Evolutionary conservation across 2,888 invertebrate genomes (phyloP).

Genomic region (Chydorus sphaericus): DNA sequence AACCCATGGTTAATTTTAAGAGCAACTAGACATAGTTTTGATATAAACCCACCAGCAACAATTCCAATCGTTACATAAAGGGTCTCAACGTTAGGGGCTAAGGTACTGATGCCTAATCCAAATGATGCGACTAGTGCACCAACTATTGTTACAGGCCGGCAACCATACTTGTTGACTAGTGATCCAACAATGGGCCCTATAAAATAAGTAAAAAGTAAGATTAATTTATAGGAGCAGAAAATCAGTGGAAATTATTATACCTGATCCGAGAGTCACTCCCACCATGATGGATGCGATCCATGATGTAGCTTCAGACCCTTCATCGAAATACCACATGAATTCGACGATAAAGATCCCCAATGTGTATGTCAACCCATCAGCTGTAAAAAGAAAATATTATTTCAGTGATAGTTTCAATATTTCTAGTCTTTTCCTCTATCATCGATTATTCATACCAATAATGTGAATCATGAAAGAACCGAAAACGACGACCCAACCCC

Average conservation of each 20-base stretch:
- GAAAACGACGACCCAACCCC: slow-evolving; percentile 90
- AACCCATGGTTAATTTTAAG: neutral
- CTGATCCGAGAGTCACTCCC: slow-evolving; percentile 86
- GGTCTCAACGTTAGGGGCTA: slow-evolving; percentile 64
- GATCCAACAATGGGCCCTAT: slow-evolving; percentile 89
- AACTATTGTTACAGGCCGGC: slow-evolving; percentile 73
- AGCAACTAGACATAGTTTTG: slow-evolving; percentile 7
- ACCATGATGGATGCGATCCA: slow-evolving; percentile 90
- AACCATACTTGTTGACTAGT: slow-evolving; percentile 89
- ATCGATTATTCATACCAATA: slow-evolving; percentile 44
- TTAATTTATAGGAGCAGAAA: neutral
- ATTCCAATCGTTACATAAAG: slow-evolving; percentile 87
- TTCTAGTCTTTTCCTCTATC: neutral
- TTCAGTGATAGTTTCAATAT: neutral
- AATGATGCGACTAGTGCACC: slow-evolving; percentile 64
- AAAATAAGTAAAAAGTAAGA: slow-evolving; percentile 23
- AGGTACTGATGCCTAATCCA: slow-evolving; percentile 65
- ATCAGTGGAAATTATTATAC: slow-evolving; percentile 39
- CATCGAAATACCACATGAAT: slow-evolving; percentile 67
- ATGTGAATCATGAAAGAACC: slow-evolving; percentile 94
- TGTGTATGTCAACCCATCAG: slow-evolving; percentile 95
- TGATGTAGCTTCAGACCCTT: slow-evolving; percentile 71
- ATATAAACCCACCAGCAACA: slow-evolving; percentile 46
- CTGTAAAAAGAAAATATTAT: slow-evolving; percentile 33
- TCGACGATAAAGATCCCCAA: slow-evolving; percentile 87